Conservation (phyloP, 1,140 invertebrate genomes). For the Teleogryllus occipitalis region DNA sequence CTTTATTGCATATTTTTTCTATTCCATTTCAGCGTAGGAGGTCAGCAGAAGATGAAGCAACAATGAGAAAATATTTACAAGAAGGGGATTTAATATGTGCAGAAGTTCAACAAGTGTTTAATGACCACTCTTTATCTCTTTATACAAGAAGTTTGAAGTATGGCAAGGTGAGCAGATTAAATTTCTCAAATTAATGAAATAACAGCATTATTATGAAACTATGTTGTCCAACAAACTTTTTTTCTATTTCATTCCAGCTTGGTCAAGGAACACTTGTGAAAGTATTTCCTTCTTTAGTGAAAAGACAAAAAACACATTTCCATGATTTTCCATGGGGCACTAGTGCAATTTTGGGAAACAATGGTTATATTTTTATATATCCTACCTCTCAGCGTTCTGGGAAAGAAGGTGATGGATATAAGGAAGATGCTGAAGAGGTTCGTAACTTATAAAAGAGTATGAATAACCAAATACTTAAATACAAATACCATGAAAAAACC, state of each 20-base stretch:
- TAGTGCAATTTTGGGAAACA: conserved; percentile 89
- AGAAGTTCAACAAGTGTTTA: conserved; percentile 88
- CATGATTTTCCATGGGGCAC: conserved; percentile 86
- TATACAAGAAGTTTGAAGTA: conserved; percentile 96
- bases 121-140: conserved; percentile 85
- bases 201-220: conserved; percentile 16
- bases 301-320: conserved; percentile 92
- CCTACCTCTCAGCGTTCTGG: conserved; percentile 49
- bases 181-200: conserved; percentile 9
- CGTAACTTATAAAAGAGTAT: background rate
- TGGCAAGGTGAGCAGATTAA: conserved; percentile 65
- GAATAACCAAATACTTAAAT: background rate
- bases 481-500: background rate
- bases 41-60: conserved; percentile 93
- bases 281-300: conserved; percentile 88
- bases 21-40: conserved; percentile 58
- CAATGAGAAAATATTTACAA: conserved; percentile 89
- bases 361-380: conserved; percentile 94
- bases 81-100: conserved; percentile 97
- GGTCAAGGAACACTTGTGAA: conserved; percentile 83
- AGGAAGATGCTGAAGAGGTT: conserved; percentile 64
- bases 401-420: conserved; percentile 61
- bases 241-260: conserved; percentile 39
- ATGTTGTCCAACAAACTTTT: conserved; percentile 17
- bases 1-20: background rate